Evolutionary conservation across 37 sponge, comb jelly and placozoan species (phyloP), one percentile per base, ranked within the genome.

Genomic region (Lycopodina hypogea): DNA sequence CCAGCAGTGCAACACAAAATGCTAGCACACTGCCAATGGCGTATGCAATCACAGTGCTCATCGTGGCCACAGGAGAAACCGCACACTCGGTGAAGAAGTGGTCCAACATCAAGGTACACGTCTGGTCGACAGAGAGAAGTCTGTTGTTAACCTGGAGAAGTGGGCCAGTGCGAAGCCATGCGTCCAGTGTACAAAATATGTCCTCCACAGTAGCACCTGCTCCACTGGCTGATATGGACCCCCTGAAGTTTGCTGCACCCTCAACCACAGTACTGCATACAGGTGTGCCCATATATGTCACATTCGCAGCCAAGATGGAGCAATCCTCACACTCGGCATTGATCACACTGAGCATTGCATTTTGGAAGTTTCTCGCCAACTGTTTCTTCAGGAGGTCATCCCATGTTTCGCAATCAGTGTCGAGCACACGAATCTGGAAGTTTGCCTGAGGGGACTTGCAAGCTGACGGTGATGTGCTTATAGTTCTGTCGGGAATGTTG

Each of bases 371-470:
- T 18, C 36, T 56, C 2, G 71, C 59, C 22, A 80, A 71, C 0
- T 37, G 42, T 33, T 52, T 21, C 28, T 29, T 80, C 59, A 55
- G 23, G 8, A 6, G 1, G 26, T 34, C 61, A 1, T 9, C 69
- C 81, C 81, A 80, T 11, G 2, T 19, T 9, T 23, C 29, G 39
- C 81, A 80, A 22, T 57, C 60, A 0, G 70, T 41, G 1, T 52
- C 24, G 22, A 71, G 29, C 0, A 71, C 45, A 1, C 81, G 71
- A 28, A 80, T 52, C 29, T 80, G 81, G 40, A 80, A 80, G 1
- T 28, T n/a, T 23, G 24, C 29, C 0, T n/a, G 22, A 26, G 65
- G 18, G 19, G 28, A 36, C 18, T 30, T 11, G 66, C 30, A 15
- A 24, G 30, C 35, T 65, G 66, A 34, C 18, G 4, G 7, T 3